Evolutionary conservation across 2,113 vertebrate species (phyloP).

Genomic region (Oreochromis niloticus): DNA sequence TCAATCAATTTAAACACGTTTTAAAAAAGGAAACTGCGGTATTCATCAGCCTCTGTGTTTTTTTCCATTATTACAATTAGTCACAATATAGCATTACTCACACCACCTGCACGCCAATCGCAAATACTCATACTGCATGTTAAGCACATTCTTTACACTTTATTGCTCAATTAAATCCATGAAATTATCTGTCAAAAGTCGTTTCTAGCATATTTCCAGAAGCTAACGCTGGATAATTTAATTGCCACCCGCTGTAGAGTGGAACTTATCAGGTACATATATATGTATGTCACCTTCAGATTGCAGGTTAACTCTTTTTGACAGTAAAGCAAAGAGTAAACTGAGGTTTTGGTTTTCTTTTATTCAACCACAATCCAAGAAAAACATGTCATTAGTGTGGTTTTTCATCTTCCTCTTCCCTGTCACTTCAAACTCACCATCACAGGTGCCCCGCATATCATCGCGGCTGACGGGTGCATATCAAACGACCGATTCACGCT

Average conservation of each 20-base stretch:
- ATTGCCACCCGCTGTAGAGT: not conserved
- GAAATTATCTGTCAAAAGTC: not conserved
- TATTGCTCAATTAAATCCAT: not conserved
- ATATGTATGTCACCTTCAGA: not conserved
- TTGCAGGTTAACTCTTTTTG: not conserved
- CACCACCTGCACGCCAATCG: not conserved
- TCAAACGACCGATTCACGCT: conserved; percentile 31
- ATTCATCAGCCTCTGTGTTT: not conserved
- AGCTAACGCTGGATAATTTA: not conserved
- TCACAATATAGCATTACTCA: not conserved
- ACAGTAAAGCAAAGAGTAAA: not conserved
- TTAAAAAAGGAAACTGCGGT: not conserved
- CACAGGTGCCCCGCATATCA: conserved; percentile 6
- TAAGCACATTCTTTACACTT: not conserved
- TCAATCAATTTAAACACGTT: not conserved
- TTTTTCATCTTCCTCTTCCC: conserved; percentile 26
- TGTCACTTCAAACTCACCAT: conserved; percentile 4
- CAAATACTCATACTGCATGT: not conserved
- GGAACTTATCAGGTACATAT: not conserved
- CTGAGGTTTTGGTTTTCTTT: not conserved
- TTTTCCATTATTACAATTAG: not conserved
- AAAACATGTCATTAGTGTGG: not conserved
- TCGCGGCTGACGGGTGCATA: conserved; percentile 23
- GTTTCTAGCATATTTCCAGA: not conserved
- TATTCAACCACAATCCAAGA: not conserved